Evolutionary conservation across 2,888 invertebrate genomes (phyloP), one percentile per base, ranked within the genome.

Genomic region (Desoria tigrina): DNA sequence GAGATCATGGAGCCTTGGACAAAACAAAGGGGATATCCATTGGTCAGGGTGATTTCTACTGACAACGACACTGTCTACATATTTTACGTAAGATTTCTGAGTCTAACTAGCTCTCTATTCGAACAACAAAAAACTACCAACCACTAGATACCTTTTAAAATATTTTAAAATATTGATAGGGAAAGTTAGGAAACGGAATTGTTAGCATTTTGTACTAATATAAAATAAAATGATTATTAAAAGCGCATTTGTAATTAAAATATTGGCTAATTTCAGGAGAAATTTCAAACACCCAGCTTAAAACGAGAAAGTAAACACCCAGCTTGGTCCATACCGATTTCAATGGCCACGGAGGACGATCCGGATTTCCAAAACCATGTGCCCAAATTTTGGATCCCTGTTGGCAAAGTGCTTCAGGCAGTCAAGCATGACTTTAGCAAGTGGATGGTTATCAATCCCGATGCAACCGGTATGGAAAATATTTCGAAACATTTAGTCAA

Each of bases 1-100:
- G 70, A 69, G 28, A 79, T 82, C 54, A 81, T 82, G 78, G 78
- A 78, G 61, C 78, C 78, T 16, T 82, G 81, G 81, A 82, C 81
- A 2, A 76, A 78, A 50, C 80, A 81, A 71, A 78, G 78, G 68
- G 79, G 79, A 18, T 78, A 73, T 71, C 80, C 79, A 4, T 72
- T 79, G 7, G 68, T 79, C 14, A 77, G 69, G 14, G 73, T 80
- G 2, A 71, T 74, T n/a, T 69, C 54, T 26, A 42, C 54, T 1
- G 63, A 51, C 37, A 58, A 72, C 24, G 74, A 73, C 32, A 71
- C 74, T 9, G 74, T 75, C 24, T 64, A 32, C 6, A 28, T 79
- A 9, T 68, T 69, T n/a, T 78, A 79, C 67, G 73, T 76, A 62
- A 56, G 23, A n/a, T 39, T 16, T n/a, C n/a, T n/a, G n/a, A n/a